Conservation (phyloP, 2,113 vertebrate genomes). For the Stictonetta naevosa region DNA sequence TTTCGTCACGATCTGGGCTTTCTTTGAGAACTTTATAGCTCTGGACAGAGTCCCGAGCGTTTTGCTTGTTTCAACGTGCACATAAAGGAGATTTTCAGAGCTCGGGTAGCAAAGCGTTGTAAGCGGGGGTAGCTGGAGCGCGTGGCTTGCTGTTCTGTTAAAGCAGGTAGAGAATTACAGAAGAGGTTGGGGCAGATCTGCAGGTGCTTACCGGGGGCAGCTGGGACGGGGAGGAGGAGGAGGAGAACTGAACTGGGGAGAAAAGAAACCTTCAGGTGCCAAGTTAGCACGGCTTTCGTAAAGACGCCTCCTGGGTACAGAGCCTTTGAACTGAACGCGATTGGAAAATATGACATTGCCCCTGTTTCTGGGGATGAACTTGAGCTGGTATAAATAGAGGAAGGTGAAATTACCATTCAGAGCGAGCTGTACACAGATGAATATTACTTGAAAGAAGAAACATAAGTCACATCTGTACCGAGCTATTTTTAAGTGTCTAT, state of each 20-base stretch:
- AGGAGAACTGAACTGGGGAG: not conserved
- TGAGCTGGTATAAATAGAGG: not conserved
- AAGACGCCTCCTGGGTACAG: not conserved
- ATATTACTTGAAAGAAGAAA: conserved; percentile 32
- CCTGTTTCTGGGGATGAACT: not conserved
- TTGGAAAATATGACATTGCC: not conserved
- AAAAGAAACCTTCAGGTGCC: not conserved
- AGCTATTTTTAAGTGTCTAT: conserved; percentile 63
- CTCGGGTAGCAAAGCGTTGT: accelerated
- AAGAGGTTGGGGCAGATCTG: not conserved
- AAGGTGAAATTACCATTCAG: not conserved
- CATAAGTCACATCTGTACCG: conserved; percentile 37
- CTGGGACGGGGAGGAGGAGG: not conserved
- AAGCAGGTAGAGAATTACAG: not conserved
- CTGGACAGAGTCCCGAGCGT: not conserved
- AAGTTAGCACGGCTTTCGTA: not conserved
- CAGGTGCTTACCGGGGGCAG: conserved; percentile 2
- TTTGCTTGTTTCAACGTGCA: accelerated
- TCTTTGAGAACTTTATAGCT: not conserved
- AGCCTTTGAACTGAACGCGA: not conserved
- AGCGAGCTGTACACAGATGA: not conserved
- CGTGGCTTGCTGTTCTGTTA: not conserved
- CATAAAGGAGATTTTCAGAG: not conserved
- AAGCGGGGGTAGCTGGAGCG: accelerated
- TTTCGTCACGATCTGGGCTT: not conserved